Evolutionary conservation across 2,888 invertebrate species (phyloP).

Genomic region (Melitaea athalia): DNA sequence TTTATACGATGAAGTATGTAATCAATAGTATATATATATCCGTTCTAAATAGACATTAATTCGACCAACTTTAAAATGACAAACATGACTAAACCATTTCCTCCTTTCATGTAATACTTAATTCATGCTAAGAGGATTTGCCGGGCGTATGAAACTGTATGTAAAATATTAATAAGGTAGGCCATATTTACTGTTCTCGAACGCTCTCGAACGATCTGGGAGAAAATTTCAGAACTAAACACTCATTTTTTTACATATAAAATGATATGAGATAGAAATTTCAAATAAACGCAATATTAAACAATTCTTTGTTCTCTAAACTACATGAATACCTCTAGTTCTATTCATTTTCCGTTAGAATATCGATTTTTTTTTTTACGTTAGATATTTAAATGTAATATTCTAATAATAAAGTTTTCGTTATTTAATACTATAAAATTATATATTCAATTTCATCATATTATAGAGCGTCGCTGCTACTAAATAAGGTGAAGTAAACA

Average conservation of each 20-base stretch:
- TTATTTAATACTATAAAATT: no score
- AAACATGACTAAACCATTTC: conserved; percentile 33
- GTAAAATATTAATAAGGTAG: conserved; percentile 55
- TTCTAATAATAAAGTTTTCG: no score
- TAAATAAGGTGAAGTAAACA: no score
- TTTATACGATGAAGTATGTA: no score
- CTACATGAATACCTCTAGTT: no score
- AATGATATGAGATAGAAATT: conserved; percentile 24
- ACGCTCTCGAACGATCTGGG: conserved; percentile 26
- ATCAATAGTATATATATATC: background rate
- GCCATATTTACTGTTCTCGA: conserved; percentile 35
- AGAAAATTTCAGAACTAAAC: conserved; percentile 17
- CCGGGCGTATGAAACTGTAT: conserved; percentile 42
- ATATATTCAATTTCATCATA: no score
- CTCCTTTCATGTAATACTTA: conserved; percentile 32
- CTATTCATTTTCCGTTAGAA: no score
- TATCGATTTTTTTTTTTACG: no score
- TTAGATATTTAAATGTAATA: no score
- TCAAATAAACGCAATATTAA: conserved; percentile 18
- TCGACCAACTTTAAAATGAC: conserved; percentile 27
- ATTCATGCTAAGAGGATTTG: conserved; percentile 40
- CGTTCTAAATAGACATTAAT: background rate
- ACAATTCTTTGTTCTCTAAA: no score
- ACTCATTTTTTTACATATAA: conserved; percentile 28
- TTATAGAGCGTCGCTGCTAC: no score